These are phyloP conservation scores for Drosophila demipolita DNA, from an alignment of 2,888 invertebrate species.

Conservation along the genomic window DNA sequence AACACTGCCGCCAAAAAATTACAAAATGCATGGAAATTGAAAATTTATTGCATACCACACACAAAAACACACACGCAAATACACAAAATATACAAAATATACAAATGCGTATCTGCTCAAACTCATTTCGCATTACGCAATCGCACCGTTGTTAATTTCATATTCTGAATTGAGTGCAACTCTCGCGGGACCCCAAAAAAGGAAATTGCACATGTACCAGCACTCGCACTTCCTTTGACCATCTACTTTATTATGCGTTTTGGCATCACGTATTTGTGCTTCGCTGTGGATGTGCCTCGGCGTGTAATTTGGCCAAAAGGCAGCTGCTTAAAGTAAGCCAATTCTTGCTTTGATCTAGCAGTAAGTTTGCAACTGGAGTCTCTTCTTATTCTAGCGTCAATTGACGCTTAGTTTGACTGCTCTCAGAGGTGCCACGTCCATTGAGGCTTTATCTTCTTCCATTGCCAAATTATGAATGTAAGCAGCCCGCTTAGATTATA, in stretches of 20 bases:
- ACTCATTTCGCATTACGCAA: conserved; percentile 61
- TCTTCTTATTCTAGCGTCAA: conserved; percentile 30
- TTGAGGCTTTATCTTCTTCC: conserved; percentile 5
- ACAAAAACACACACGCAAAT: neutral
- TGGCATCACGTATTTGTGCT: conserved; percentile 17
- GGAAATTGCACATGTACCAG: conserved; percentile 53
- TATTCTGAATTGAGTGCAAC: conserved; percentile 61
- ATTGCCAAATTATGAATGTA: conserved; percentile 45
- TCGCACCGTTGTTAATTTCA: conserved; percentile 76
- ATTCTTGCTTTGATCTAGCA: conserved; percentile 37
- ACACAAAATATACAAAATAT: neutral
- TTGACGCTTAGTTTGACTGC: conserved; percentile 51
- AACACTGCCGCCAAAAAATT: conserved; percentile 9
- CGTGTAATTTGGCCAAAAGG: conserved; percentile 19
- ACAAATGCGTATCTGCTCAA: conserved; percentile 7
- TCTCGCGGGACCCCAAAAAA: conserved; percentile 20
- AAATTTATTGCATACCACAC: conserved; percentile 67
- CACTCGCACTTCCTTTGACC: conserved; percentile 27
- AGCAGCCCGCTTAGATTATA: conserved; percentile 15
- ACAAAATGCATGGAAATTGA: conserved; percentile 58
- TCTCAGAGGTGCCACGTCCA: conserved; percentile 43
- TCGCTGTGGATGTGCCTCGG: conserved; percentile 11
- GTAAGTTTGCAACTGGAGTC: conserved; percentile 21
- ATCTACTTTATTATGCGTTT: conserved; percentile 65
- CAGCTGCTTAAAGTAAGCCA: conserved; percentile 35